phyloP scores from a whole-genome alignment of 2,888 invertebrate species.

The Odontocolon sp. region DNA sequence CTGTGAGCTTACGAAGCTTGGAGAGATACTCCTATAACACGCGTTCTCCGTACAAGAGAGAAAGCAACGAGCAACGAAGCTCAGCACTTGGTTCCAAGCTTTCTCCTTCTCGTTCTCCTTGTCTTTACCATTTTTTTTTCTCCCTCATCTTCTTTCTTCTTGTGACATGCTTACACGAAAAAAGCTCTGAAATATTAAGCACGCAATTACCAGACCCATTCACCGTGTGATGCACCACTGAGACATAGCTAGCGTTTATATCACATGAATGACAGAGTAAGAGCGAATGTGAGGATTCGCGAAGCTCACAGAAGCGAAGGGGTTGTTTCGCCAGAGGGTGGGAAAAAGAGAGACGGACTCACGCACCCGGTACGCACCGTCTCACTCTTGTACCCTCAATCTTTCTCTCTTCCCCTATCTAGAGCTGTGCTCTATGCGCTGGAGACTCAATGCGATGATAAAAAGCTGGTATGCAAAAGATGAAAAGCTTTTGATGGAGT shows the following conservation, averaged over 20 bases:
- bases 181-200: conserved; percentile 80
- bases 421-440: conserved; percentile 65
- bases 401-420: conserved; percentile 38
- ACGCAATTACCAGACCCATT: conserved; percentile 80
- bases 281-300: conserved; percentile 31
- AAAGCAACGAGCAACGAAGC: conserved; percentile 48
- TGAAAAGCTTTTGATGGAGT: conserved; percentile 78
- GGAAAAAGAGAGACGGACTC: conserved; percentile 40
- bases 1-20: conserved; percentile 30
- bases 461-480: conserved; percentile 78
- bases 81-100: conserved; percentile 30
- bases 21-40: conserved; percentile 45
- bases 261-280: conserved; percentile 43
- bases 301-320: conserved; percentile 54
- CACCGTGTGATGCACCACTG: conserved; percentile 77
- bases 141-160: conserved; percentile 51
- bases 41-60: conserved; percentile 48
- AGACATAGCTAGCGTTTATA: conserved; percentile 60
- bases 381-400: conserved; percentile 37
- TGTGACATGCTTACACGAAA: conserved; percentile 76
- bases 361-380: conserved; percentile 67
- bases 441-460: conserved; percentile 76
- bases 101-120: conserved; percentile 15
- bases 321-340: conserved; percentile 50
- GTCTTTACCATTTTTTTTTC: conserved; percentile 53